Evolutionary conservation across 1,140 invertebrate genomes (phyloP).

Genomic region (Drosophila trapezifrons): DNA sequence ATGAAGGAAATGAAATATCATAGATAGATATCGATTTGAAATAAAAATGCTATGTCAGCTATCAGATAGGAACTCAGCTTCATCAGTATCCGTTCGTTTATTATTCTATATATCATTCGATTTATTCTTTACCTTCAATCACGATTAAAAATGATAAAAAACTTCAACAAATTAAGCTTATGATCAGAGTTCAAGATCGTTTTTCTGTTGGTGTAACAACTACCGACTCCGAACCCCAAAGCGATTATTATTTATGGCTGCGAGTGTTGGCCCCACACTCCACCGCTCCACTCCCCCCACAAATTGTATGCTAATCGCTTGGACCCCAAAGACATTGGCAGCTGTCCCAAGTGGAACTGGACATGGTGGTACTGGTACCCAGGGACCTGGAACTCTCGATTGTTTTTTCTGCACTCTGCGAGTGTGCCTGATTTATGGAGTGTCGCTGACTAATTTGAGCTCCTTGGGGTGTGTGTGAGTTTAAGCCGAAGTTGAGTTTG

Average conservation of each 20-base stretch:
- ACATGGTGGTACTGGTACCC: slow-evolving; percentile 19
- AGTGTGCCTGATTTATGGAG: slow-evolving; percentile 79
- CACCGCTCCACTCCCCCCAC: slow-evolving; percentile 13
- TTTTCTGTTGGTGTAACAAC: slow-evolving; percentile 13
- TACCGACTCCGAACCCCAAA: slow-evolving; percentile 21
- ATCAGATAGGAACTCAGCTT: no score
- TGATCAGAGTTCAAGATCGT: no score
- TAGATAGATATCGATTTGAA: no score
- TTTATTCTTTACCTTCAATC: no score
- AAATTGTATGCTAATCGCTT: slow-evolving; percentile 66
- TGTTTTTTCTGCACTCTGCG: slow-evolving; percentile 21
- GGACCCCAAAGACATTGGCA: slow-evolving; percentile 56
- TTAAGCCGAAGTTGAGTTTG: slow-evolving; percentile 28
- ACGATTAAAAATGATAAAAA: neutral
- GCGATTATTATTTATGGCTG: slow-evolving; percentile 74
- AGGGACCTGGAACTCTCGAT: slow-evolving; percentile 32
- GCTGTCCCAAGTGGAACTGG: slow-evolving; percentile 43
- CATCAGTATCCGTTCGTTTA: no score
- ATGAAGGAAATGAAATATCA: no score
- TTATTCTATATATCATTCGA: no score
- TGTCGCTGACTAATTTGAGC: slow-evolving; percentile 79
- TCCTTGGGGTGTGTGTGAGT: slow-evolving; percentile 58
- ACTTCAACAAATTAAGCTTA: neutral
- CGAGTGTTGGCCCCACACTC: slow-evolving; percentile 46
- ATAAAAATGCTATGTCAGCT: no score